Conservation (phyloP, 2,797 vertebrate species). For the Paguma larvata region DNA sequence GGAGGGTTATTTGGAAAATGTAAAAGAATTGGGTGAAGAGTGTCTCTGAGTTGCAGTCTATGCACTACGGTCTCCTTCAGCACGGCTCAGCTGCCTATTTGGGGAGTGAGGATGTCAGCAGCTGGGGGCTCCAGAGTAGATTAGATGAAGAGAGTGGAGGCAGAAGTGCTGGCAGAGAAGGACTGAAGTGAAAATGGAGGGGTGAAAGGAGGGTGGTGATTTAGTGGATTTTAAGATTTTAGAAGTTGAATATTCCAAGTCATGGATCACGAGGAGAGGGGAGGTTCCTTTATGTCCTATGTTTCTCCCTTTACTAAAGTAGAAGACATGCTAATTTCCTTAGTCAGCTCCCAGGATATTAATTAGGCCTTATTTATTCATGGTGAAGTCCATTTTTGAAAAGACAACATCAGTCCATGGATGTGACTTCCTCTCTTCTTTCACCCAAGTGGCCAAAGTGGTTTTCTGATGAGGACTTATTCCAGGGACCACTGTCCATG, state of each 20-base stretch:
- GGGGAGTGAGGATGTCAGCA: neutral
- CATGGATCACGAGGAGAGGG: neutral
- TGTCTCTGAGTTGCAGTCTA: neutral
- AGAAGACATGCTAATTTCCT: neutral
- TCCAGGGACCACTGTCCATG: neutral
- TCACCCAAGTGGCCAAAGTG: neutral
- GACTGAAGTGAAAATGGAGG: neutral
- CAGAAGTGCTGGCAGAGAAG: neutral
- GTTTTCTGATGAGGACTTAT: neutral
- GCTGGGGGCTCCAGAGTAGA: neutral
- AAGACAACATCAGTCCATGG: neutral
- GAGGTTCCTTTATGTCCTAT: neutral
- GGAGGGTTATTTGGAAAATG: neutral
- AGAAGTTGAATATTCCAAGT: neutral
- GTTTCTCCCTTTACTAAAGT: neutral
- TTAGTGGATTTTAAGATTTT: neutral
- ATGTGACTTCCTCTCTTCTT: neutral
- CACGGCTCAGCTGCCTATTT: neutral
- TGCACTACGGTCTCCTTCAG: neutral
- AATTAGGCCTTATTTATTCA: neutral
- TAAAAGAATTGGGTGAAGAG: neutral
- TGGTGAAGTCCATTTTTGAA: neutral
- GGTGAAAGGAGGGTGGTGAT: neutral
- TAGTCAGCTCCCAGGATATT: neutral
- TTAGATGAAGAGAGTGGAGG: neutral